Evolutionary conservation across 2,888 invertebrate species (phyloP).

Genomic region (Sturmia bella): DNA sequence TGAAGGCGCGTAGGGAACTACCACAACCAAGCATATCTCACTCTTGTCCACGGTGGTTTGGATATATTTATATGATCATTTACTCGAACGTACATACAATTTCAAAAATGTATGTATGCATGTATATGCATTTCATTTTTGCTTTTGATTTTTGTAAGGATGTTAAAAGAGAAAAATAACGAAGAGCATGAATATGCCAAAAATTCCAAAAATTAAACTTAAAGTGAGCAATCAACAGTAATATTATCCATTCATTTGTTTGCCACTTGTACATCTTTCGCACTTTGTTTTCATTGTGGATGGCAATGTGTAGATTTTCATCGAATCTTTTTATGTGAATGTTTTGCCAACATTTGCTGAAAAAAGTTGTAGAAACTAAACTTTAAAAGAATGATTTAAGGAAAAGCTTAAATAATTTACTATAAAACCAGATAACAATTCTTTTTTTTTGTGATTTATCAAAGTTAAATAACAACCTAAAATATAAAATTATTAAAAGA

Average conservation of each 20-base stretch:
- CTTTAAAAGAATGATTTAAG: constrained; percentile 14
- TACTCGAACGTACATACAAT: too few species aligned
- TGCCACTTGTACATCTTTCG: constrained; percentile 37
- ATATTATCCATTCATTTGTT: constrained; percentile 54
- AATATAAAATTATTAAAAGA: too few species aligned
- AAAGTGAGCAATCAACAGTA: constrained; percentile 66
- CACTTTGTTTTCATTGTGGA: constrained; percentile 23
- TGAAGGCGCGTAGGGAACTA: too few species aligned
- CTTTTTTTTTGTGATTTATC: too few species aligned
- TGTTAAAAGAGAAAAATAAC: constrained; percentile 8
- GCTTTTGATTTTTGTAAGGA: neutral
- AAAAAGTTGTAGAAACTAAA: neutral
- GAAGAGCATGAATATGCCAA: constrained; percentile 57
- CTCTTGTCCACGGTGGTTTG: too few species aligned
- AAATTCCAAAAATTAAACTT: constrained; percentile 53
- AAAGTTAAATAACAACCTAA: too few species aligned
- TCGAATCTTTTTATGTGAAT: neutral
- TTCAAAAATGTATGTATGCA: too few species aligned
- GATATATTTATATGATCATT: too few species aligned
- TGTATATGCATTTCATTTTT: constrained; percentile 2
- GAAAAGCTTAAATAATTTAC: too few species aligned
- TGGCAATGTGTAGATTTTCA: neutral
- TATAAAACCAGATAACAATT: too few species aligned
- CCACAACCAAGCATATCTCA: too few species aligned
- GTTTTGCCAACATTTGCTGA: constrained; percentile 19